Percentiles rank a stretch among this genome's conserved stretches.
These are phyloP conservation scores for Toxostoma redivivum DNA, from an alignment of 2,113 vertebrate species.

Conservation along the genomic window DNA sequence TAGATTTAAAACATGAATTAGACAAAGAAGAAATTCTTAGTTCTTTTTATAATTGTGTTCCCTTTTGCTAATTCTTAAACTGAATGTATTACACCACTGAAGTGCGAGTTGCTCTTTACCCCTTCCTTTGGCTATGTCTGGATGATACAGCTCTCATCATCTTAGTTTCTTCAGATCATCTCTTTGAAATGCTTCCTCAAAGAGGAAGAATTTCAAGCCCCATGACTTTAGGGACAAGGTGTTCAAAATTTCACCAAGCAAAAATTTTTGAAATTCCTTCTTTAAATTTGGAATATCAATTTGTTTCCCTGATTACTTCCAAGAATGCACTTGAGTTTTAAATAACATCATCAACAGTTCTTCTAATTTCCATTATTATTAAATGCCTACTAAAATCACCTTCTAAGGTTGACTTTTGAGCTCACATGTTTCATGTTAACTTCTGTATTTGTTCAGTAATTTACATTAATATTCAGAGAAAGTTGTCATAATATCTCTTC, in stretches of 20 bases:
- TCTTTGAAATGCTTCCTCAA: not conserved
- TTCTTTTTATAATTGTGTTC: not conserved
- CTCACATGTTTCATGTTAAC: not conserved
- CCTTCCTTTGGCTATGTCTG: not conserved
- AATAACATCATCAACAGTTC: not conserved
- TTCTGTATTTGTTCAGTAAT: not conserved
- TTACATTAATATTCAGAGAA: not conserved
- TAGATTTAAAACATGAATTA: not conserved
- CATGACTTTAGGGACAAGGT: not conserved
- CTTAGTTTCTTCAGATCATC: not conserved
- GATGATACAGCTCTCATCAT: not conserved
- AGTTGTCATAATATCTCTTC: not conserved
- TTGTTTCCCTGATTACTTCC: not conserved
- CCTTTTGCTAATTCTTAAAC: not conserved
- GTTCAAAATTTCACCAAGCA: not conserved
- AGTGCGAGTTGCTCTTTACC: rapidly evolving
- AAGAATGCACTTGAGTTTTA: not conserved
- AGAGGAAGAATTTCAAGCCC: not conserved
- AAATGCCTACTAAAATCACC: not conserved
- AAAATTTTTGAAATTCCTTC: not conserved
- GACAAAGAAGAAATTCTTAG: not conserved
- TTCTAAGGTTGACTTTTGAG: not conserved
- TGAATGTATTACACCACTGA: not conserved
- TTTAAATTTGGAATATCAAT: not conserved
- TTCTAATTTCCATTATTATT: not conserved